phyloP scores from a whole-genome alignment of 1,140 invertebrate genomes.

The Ceratosolen solmsi region DNA sequence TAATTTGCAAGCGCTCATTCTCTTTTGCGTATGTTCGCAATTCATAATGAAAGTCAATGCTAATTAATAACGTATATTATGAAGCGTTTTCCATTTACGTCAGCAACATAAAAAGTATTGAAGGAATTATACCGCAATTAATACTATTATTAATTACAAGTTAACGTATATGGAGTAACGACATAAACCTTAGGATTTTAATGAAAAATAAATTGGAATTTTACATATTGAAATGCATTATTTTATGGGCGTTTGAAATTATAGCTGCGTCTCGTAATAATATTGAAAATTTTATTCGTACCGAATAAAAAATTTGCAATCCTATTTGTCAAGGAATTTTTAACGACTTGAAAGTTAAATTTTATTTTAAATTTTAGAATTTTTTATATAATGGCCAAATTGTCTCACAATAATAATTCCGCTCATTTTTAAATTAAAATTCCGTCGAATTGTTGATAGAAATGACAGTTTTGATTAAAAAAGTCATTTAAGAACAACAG shows the following conservation, averaged over 20 bases:
- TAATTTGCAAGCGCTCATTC: constrained; percentile 30
- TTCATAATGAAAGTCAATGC: constrained; percentile 35
- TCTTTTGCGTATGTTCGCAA: background rate
- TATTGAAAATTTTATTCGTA: background rate
- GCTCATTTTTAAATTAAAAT: background rate
- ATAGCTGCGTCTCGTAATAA: background rate
- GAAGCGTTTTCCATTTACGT: constrained; percentile 40
- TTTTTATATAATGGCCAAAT: background rate
- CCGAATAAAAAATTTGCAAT: background rate
- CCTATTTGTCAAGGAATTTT: too few relatives aligned
- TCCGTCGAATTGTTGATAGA: background rate
- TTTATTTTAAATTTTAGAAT: background rate
- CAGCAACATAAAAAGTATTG: constrained; percentile 32
- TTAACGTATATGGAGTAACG: background rate
- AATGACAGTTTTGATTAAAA: background rate
- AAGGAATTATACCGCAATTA: constrained; percentile 29
- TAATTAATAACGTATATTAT: constrained; percentile 43
- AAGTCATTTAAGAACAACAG: background rate
- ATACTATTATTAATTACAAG: constrained; percentile 37
- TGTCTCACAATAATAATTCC: background rate
- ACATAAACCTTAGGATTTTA: background rate
- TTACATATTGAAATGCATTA: background rate
- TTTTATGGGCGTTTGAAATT: background rate
- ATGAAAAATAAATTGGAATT: constrained; percentile 2
- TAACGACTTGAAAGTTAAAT: background rate